Base-by-base conservation (phyloP, 2,888 invertebrate species). In the Blastobasis adustella region DNA sequence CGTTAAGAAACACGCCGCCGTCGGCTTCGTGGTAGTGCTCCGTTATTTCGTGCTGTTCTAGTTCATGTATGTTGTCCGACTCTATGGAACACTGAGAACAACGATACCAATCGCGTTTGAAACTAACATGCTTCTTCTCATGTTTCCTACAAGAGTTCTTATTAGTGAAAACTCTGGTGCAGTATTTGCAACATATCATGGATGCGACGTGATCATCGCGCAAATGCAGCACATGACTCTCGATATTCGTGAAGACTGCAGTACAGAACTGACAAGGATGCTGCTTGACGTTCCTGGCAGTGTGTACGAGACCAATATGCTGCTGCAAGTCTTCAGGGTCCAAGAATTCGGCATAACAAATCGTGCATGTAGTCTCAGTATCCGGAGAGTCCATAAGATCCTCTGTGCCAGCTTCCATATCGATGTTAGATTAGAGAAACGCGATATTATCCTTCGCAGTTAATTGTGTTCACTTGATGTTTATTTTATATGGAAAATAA, bases 291-390 rank as follows among this genome's bases (percentile, higher is more conserved):
- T 41, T 45, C 23, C 54, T 49, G 1, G 37, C 54, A 0, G 58
- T 39, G 51, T 86, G 87, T 3, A 84, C 62, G 52, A 82, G 82
- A 0, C 54, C 52, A 2, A 74, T 45, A 49, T 87, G 87, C 0
- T 76, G 46, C 0, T 62, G 48, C 5, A 87, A 58, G 50, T 87
- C 87, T 1, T 73, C 76, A 0, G 67, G 57, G 10, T 86, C 83
- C 0, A 86, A 58, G 40, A 86, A 87, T 62, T 87, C 82, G 1
- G 82, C 80, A 37, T 56, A 58, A 49, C 82, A 83, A 47, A 71
- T 60, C 0, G 45, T 47, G 46, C 82, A 82, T 0, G 71, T 73
- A 0, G 76, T 77, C 0, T 79, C 80, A 0, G 57, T 50, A 5
- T 72, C 71, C 0, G 58, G 45, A n/a, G 23, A 23, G 23, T 37